A percentile compares a stretch with the other conserved stretches of the same genome.
phyloP scores from a whole-genome alignment of 2,888 invertebrate species.

The Rhingia rostrata region DNA sequence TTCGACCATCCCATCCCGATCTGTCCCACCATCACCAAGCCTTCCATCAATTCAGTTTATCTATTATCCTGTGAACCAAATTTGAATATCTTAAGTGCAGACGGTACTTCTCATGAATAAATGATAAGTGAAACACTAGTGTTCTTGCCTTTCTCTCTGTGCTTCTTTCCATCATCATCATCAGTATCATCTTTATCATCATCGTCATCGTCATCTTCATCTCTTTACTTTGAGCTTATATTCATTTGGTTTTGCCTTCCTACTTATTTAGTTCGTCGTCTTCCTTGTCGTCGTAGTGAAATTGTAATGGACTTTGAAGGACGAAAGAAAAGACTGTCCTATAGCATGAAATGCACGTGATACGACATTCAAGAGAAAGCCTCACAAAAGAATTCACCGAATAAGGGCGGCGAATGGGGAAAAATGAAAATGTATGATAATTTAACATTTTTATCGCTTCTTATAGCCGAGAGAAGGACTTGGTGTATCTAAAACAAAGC shows the following conservation, averaged over 20 bases:
- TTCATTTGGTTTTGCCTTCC: conserved; percentile 55
- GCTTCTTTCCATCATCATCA: conserved; percentile 10
- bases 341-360: conserved; percentile 6
- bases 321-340: conserved; percentile 50
- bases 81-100: conserved; percentile 75
- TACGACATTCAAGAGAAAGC: conserved; percentile 42
- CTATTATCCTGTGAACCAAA: conserved; percentile 73
- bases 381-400: conserved; percentile 25
- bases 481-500: background rate
- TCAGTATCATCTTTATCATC: conserved; percentile 1
- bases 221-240: conserved; percentile 60
- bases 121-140: conserved; percentile 72
- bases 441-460: conserved; percentile 44
- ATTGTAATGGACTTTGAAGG: conserved; percentile 69
- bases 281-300: conserved; percentile 36
- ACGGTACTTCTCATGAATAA: conserved; percentile 74
- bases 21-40: conserved; percentile 37
- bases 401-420: conserved; percentile 7
- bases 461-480: background rate
- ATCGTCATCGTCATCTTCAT: conserved; percentile 29
- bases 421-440: conserved; percentile 67
- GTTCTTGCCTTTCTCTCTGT: conserved; percentile 33
- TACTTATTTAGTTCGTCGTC: conserved; percentile 52
- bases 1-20: conserved; percentile 26
- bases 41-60: conserved; percentile 68